Evolutionary conservation across 1,140 invertebrate genomes (phyloP), one percentile per base, ranked within the genome.

Genomic region (Brachionus calyciflorus): DNA sequence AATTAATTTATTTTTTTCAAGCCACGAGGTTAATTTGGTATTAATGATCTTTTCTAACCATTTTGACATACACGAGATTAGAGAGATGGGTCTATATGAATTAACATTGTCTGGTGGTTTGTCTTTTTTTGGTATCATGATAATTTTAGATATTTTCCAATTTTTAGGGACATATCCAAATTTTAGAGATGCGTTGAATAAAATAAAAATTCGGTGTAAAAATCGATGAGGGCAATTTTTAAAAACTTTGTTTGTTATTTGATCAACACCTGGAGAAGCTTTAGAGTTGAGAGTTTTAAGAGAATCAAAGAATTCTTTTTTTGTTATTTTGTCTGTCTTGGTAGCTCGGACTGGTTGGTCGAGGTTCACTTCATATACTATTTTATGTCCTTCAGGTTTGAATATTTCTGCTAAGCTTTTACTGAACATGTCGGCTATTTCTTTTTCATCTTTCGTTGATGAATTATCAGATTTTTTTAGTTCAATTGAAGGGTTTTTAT

Each of bases 41-140:
- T 77, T 73, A 2, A 78, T 12, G 33, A 80, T 68, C 40, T 41
- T 48, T 46, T 79, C 79, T 10, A 79, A 3, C 5, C 77, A 1
- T 57, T 79, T 77, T 9, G 77, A 17, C 0, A 78, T 14, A 57
- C 70, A 73, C 1, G 63, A 57, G 1, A 63, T 49, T 0, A 80
- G 78, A 21, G 26, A 40, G 9, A 79, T 78, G 0, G 79, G 78
- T 19, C 79, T 2, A 30, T 79, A 79, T 1, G 30, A 75, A 0
- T 0, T 14, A 0, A 49, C 53, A 3, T 78, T 19, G 0, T 48
- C 5, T 0, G 63, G 30, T 10, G 57, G 17, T 77, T 80, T 80
- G 0, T 40, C 78, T 19, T 75, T 68, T 48, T 80, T 79, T 6
- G 33, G 44, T 3, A 80, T 51, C 7, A 78, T 78, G 3, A 77